Conservation (phyloP, 2,113 vertebrate species). For the Rhea pennata region DNA sequence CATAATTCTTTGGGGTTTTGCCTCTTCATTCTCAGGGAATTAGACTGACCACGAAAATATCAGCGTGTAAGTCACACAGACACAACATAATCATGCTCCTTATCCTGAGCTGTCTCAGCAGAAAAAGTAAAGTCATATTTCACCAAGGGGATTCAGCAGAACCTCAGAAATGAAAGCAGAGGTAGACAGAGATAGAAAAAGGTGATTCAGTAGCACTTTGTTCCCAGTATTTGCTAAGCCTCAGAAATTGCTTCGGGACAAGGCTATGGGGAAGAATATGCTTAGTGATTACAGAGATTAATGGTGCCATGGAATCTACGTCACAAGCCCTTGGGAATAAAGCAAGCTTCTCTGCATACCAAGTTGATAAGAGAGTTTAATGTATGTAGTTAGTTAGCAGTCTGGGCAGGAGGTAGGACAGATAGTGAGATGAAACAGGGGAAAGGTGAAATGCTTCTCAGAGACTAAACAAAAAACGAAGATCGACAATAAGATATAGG, state of each 20-base stretch:
- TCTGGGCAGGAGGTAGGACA: neutral
- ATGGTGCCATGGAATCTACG: neutral
- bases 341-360: constrained; percentile 48
- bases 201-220: neutral
- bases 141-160: neutral
- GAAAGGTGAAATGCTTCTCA: constrained; percentile 49
- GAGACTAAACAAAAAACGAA: neutral
- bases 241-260: constrained; percentile 35
- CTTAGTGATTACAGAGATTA: neutral
- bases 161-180: neutral
- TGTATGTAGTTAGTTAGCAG: constrained; percentile 29
- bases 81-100: neutral
- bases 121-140: neutral
- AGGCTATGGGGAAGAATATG: neutral
- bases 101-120: neutral
- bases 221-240: neutral
- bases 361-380: constrained; percentile 42
- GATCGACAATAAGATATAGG: neutral
- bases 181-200: neutral
- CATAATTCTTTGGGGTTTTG: neutral
- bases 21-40: neutral
- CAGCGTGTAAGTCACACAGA: neutral
- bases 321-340: constrained; percentile 30
- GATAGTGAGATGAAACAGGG: constrained; percentile 37
- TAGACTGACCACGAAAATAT: neutral